phyloP scores from a whole-genome alignment of 2,113 vertebrate species.

The Platycercus adscitus region DNA sequence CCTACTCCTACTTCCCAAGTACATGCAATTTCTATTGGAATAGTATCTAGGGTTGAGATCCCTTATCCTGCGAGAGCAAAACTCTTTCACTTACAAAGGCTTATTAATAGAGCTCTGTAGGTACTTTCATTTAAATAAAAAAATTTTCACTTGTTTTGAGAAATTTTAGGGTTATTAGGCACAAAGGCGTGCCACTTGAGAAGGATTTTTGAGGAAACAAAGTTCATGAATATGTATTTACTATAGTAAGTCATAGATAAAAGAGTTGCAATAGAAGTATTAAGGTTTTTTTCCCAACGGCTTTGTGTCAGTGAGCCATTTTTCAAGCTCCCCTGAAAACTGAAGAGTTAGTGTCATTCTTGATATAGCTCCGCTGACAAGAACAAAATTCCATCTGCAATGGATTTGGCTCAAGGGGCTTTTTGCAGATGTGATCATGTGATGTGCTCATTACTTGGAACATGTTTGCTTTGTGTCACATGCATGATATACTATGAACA shows the following conservation, averaged over 20 bases:
- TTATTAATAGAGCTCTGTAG: neutral
- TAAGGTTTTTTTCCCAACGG: neutral
- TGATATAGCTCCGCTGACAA: neutral
- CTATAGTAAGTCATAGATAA: neutral
- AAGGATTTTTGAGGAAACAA: neutral
- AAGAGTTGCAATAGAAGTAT: neutral
- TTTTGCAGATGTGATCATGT: neutral
- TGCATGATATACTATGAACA: neutral
- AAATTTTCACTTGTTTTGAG: neutral
- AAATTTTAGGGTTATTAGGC: neutral
- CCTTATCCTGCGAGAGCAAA: neutral
- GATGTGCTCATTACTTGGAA: neutral
- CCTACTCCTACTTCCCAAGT: neutral
- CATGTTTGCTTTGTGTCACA: neutral
- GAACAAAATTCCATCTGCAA: neutral
- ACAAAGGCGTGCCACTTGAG: neutral
- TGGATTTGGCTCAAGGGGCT: neutral
- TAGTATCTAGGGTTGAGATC: neutral
- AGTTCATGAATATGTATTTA: neutral
- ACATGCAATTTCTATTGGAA: neutral
- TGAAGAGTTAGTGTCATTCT: neutral
- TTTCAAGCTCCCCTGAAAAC: neutral
- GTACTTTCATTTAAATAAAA: neutral
- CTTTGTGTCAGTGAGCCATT: neutral
- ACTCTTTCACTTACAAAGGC: neutral